Evolutionary conservation across 64 coral and sea anemone species (phyloP), one percentile per base, ranked within the genome.

Genomic region (Trachythela sp.): DNA sequence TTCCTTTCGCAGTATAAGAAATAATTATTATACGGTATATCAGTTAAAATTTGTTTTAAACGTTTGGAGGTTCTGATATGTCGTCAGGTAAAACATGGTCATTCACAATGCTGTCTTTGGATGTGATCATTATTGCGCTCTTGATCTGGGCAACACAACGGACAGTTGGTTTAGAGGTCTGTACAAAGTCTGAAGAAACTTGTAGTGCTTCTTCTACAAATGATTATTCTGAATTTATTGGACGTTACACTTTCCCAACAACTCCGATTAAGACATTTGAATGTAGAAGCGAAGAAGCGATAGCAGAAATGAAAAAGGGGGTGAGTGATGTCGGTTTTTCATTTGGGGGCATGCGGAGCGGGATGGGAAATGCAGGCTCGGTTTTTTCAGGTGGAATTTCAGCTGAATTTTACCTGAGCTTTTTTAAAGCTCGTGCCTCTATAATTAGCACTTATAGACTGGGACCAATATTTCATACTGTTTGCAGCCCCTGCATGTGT

Each of bases 221-320:
- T 45, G 42, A 45, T 45, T 45, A 45, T 11, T 6, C 20, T 64
- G 75, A 80, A 17, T 80, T 80, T 80, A 37, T 80, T 80, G 75
- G 75, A 80, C 26, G 75, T 17, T 80, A 80, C 30, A 80, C 75
- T 15, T 80, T 80, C 20, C 75, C 75, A 80, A 80, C 75, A 80
- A 80, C 33, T 14, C 75, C 75, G 7, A 80, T 80, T 13, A 80
- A 37, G 37, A 37, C 4, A 13, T 17, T 80, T 14, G 33, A 35
- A 4, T 80, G 75, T 80, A 35, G 30, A 80, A 80, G 75, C 30
- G 30, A 80, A 80, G 75, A 80, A 80, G 75, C 75, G 9, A 39
- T 80, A 37, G 37, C 31, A 37, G 13, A 37, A 36, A 80, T 80
- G 75, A 39, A 80, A 35, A 39, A 80, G 15, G 75, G 75, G 75